These are phyloP conservation scores for Poeciliopsis prolifica DNA, from an alignment of 2,113 vertebrate genomes.

Conservation along the genomic window DNA sequence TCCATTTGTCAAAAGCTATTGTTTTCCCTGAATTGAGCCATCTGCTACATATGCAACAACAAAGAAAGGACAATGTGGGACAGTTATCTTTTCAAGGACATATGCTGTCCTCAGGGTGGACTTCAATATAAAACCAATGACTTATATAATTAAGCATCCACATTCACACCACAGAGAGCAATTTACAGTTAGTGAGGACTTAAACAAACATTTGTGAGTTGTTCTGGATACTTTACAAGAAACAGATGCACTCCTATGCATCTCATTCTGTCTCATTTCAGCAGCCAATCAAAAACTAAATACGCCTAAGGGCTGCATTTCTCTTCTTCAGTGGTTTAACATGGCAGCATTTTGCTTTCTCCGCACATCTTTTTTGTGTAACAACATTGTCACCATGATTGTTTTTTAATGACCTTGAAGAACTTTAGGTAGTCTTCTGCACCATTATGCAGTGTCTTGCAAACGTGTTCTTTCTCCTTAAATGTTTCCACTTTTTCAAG, in stretches of 20 bases:
- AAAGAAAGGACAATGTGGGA: conserved; percentile 7
- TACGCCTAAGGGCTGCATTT: conserved; percentile 18
- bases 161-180: neutral
- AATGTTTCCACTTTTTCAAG: too few species aligned
- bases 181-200: neutral
- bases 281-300: conserved; percentile 9
- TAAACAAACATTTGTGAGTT: conserved; percentile 19
- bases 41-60: neutral
- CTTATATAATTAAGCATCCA: conserved; percentile 9
- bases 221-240: conserved; percentile 14
- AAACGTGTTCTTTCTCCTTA: neutral
- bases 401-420: conserved; percentile 23
- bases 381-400: neutral
- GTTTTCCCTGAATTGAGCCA: neutral
- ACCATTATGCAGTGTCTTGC: neutral
- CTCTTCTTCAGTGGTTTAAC: neutral
- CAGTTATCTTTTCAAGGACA: conserved; percentile 14
- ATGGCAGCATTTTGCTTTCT: neutral
- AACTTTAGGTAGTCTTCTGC: neutral
- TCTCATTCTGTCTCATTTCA: conserved; percentile 17
- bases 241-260: conserved; percentile 1
- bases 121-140: conserved; percentile 33
- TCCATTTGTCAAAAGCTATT: too few species aligned
- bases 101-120: neutral
- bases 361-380: neutral